These are phyloP conservation scores for Steinernema feltiae DNA, from an alignment of 1,140 invertebrate genomes.

Conservation along the genomic window DNA sequence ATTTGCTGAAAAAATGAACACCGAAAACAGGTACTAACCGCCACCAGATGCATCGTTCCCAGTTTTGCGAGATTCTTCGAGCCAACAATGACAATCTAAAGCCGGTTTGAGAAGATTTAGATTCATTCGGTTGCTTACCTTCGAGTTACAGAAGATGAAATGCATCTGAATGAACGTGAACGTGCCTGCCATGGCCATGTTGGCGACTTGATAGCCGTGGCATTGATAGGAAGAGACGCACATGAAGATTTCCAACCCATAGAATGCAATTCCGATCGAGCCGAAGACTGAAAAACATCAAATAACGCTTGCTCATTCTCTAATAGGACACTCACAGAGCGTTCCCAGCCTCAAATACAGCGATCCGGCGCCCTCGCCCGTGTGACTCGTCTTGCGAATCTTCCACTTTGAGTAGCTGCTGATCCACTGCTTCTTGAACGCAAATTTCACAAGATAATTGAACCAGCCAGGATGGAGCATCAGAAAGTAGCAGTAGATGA, in stretches of 20 bases:
- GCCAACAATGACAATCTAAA: conserved; percentile 45
- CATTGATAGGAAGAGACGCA: conserved; percentile 44
- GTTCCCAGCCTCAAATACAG: conserved; percentile 53
- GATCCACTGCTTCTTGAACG: conserved; percentile 19
- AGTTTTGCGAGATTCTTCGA: conserved; percentile 54
- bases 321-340: conserved; percentile 40
- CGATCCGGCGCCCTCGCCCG: conserved; percentile 48
- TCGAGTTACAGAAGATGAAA: conserved; percentile 58
- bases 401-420: background rate
- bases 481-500: conserved; percentile 53
- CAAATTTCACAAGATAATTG: conserved; percentile 23
- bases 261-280: conserved; percentile 53
- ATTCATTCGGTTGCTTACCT: conserved; percentile 37
- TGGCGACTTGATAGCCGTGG: conserved; percentile 40
- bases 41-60: conserved; percentile 55
- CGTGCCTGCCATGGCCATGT: conserved; percentile 45
- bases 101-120: conserved; percentile 3
- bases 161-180: conserved; percentile 58
- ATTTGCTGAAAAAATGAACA: background rate
- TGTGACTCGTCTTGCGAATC: conserved; percentile 32
- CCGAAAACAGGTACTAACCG: conserved; percentile 17
- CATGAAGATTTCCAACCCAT: conserved; percentile 55
- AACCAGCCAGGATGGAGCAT: conserved; percentile 50
- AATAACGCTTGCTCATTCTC: background rate
- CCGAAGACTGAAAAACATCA: conserved; percentile 50